phyloP scores from a whole-genome alignment of 1,140 invertebrate species.

The Planococcus citri region DNA sequence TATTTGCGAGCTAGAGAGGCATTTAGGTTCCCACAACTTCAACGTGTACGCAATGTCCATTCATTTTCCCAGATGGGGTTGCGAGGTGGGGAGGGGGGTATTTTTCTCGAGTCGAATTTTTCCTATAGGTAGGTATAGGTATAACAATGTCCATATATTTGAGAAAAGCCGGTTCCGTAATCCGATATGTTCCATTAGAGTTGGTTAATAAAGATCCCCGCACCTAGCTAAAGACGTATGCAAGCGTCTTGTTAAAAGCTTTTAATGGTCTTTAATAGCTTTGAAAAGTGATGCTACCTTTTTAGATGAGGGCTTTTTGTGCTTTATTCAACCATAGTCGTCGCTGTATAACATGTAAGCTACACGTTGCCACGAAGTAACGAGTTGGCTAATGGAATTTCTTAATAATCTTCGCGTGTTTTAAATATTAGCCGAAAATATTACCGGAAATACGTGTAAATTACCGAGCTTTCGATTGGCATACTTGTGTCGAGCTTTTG shows the following conservation, averaged over 20 bases:
- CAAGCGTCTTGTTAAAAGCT: conserved; percentile 19
- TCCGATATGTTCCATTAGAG: conserved; percentile 18
- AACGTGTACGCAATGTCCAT: no score
- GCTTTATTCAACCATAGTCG: conserved; percentile 1
- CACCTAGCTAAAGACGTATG: background rate
- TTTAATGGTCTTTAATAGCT: conserved; percentile 15
- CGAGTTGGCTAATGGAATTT: conserved; percentile 10
- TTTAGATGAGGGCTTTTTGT: conserved; percentile 19
- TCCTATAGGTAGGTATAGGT: background rate
- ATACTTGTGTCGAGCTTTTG: no score
- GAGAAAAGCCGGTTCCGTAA: conserved; percentile 7
- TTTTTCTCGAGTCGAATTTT: background rate
- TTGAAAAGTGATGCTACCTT: conserved; percentile 19
- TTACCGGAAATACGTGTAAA: background rate
- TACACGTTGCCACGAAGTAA: background rate
- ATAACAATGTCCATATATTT: conserved; percentile 13
- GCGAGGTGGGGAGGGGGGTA: no score
- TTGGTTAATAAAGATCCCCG: background rate
- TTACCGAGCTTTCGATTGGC: no score
- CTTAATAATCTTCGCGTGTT: conserved; percentile 13
- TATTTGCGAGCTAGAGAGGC: no score
- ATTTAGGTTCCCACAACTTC: no score
- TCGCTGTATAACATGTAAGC: background rate
- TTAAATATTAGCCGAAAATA: conserved; percentile 9
- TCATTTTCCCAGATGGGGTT: background rate